phyloP scores from a whole-genome alignment of 2,888 invertebrate genomes.

The Alsophila aescularia region DNA sequence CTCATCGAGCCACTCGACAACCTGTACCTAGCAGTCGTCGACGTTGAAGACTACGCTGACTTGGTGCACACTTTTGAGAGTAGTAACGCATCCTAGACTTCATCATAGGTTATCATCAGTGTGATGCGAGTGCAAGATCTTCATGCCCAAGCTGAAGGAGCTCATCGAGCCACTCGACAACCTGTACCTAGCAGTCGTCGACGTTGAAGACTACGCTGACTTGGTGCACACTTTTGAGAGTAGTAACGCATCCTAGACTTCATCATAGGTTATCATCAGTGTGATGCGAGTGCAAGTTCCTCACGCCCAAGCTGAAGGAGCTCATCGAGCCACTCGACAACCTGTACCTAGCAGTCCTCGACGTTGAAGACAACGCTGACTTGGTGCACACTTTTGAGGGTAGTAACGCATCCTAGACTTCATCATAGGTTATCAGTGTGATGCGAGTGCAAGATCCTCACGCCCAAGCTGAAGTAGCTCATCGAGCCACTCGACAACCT shows the following conservation, averaged over 20 bases:
- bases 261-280: too few species aligned
- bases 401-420: background rate
- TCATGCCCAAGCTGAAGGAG: constrained; percentile 92
- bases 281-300: constrained; percentile 95
- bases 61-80: constrained; percentile 90
- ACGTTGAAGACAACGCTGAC: constrained; percentile 92
- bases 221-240: constrained; percentile 90
- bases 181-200: constrained; percentile 91
- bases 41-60: constrained; percentile 92
- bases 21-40: constrained; percentile 91
- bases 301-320: constrained; percentile 92
- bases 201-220: constrained; percentile 92
- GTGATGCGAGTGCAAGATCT: constrained; percentile 95
- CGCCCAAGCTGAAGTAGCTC: constrained; percentile 91
- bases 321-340: constrained; percentile 88
- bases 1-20: constrained; percentile 88
- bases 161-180: constrained; percentile 88
- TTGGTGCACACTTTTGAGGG: constrained; percentile 90
- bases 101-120: too few species aligned
- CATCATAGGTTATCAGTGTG: too few species aligned
- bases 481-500: constrained; percentile 89
- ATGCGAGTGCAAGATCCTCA: constrained; percentile 95
- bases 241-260: background rate
- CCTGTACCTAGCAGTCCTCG: constrained; percentile 91
- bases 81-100: background rate